Evolutionary conservation across 2,113 vertebrate species (phyloP), one percentile per base, ranked within the genome.

Genomic region (Pholis gunnellus): DNA sequence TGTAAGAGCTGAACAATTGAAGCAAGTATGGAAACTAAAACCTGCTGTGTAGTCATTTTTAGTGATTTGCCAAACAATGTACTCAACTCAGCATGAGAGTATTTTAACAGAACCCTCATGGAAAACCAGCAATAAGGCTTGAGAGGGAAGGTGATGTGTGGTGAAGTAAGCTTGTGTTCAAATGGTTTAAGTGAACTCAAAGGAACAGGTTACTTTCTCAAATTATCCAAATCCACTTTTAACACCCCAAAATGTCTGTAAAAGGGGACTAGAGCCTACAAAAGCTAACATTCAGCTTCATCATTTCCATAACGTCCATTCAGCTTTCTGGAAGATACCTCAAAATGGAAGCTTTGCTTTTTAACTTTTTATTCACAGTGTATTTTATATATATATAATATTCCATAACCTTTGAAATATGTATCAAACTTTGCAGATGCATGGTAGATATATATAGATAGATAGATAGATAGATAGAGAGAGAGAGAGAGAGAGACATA

Each of bases 81-180:
- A 2, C 48, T 70, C n/a, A 78, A 10, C 86, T 74, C 81, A 60
- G 74, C 14, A 14, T 20, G 25, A 52, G 20, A 56, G 42, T 11
- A 0, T 61, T 56, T 81, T 29, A 29, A 57, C 34, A 10, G 13
- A 75, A 42, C 9, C 52, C 66, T 22, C 20, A 1, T 52, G 70
- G 13, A 72, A 63, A 77, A 38, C 1, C 34, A 48, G 5, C 46
- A 20, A 56, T 22, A 3, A 1, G 48, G 67, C n/a, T 73, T 1
- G 10, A 74, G 42, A n/a, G 36, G 44, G 7, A 79, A 61, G 67
- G 60, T 72, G 70, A 72, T 38, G 66, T 70, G 22, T 31, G 44
- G 44, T 22, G 29, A 61, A 76, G 38, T 40, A 4, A 0, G 27
- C 42, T 50, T 4, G 46, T 1, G 29, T 65, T 73, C 54, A 38